These are phyloP conservation scores for Probosciger aterrimus DNA, from an alignment of 2,113 vertebrate species.

Conservation along the genomic window DNA sequence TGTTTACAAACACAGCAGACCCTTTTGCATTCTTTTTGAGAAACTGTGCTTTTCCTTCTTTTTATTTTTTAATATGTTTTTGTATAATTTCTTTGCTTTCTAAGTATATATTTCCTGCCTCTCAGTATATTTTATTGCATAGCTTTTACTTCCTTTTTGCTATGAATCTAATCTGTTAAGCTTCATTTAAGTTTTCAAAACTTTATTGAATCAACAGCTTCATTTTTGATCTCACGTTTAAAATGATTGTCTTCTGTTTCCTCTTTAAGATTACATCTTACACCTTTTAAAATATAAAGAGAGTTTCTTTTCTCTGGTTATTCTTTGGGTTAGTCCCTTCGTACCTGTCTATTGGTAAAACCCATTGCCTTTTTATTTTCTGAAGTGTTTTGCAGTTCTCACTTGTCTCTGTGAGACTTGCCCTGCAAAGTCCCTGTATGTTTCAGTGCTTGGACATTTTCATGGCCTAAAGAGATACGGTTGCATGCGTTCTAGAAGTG, in stretches of 20 bases:
- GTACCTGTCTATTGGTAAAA: not conserved
- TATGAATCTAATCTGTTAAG: not conserved
- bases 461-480: not conserved
- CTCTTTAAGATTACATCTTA: not conserved
- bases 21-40: not conserved
- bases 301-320: not conserved
- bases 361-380: not conserved
- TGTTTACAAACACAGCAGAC: not conserved
- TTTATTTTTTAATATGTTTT: not conserved
- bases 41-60: not conserved
- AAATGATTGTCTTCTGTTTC: not conserved
- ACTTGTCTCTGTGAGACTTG: not conserved
- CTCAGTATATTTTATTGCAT: not conserved
- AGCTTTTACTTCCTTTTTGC: not conserved
- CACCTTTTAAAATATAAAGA: not conserved
- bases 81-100: not conserved
- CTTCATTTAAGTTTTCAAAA: not conserved
- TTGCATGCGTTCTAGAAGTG: not conserved
- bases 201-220: not conserved
- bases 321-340: not conserved
- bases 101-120: not conserved
- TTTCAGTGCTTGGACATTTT: not conserved
- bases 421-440: fast-evolving
- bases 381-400: not conserved
- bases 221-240: not conserved